These are phyloP conservation scores for Balearica regulorum DNA, from an alignment of 2,797 vertebrate genomes.

Conservation along the genomic window DNA sequence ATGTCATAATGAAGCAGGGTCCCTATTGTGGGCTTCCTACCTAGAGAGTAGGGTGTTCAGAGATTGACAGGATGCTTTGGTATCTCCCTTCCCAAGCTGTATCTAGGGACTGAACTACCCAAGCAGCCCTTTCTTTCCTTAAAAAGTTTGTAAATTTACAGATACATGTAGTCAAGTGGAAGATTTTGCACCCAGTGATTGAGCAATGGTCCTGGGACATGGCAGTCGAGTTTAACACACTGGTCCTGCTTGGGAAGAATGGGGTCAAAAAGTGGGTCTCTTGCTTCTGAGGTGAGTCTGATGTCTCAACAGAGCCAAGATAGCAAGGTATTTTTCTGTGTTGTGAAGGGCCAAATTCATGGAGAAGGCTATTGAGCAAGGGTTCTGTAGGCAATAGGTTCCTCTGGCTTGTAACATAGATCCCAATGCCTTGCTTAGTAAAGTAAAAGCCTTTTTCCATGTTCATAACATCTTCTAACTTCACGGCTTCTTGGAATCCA, in stretches of 20 bases:
- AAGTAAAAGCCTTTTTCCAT: neutral
- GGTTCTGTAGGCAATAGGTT: neutral
- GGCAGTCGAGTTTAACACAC: accelerated
- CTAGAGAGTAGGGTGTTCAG: accelerated
- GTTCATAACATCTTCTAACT: no score
- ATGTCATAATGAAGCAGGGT: accelerated
- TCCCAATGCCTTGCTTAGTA: no score
- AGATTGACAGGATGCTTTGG: neutral
- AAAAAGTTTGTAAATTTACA: neutral
- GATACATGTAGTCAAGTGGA: accelerated
- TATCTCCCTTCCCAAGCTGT: neutral
- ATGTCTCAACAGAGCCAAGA: neutral
- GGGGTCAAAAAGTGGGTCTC: neutral
- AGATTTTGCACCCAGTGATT: neutral
- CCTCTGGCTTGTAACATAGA: neutral
- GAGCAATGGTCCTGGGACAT: accelerated
- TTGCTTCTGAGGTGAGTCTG: neutral
- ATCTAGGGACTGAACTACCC: neutral
- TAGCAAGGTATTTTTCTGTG: neutral
- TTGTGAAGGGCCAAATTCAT: neutral
- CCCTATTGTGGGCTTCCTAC: neutral
- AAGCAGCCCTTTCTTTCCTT: neutral
- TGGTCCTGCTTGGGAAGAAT: neutral
- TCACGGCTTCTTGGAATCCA: neutral
- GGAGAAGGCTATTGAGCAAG: neutral